These are phyloP conservation scores for Microcebus murinus DNA, from an alignment of 2,113 vertebrate genomes.

Conservation along the genomic window DNA sequence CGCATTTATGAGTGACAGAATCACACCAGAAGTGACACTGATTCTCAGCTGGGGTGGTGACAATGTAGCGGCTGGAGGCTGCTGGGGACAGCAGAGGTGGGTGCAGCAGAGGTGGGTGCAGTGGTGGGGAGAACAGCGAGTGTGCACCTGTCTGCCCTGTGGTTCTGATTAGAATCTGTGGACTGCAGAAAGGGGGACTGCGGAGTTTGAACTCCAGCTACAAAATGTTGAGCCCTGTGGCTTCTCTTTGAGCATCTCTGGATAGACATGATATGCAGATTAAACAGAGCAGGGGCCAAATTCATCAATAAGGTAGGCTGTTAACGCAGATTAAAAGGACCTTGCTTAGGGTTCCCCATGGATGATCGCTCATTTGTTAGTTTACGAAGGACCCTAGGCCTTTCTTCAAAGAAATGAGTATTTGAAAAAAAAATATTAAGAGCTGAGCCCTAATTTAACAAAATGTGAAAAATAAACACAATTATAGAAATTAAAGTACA, in stretches of 20 bases:
- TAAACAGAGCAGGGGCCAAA: not conserved
- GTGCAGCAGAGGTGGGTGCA: not conserved
- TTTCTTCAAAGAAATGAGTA: not conserved
- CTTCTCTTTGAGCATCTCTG: not conserved
- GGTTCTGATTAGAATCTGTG: not conserved
- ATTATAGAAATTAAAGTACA: constrained; percentile 6
- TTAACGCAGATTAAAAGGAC: not conserved
- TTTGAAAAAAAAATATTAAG: not conserved
- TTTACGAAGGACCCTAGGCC: not conserved
- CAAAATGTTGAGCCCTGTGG: not conserved
- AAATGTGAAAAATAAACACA: constrained; percentile 26
- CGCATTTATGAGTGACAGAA: not conserved
- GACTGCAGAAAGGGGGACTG: not conserved
- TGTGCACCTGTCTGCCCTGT: not conserved
- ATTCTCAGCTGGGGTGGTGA: not conserved
- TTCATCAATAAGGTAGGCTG: not conserved
- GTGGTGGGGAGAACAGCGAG: too few relatives aligned
- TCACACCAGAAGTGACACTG: not conserved
- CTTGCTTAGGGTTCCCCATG: not conserved
- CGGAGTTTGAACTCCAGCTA: not conserved
- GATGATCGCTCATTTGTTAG: not conserved
- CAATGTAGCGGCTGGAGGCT: not conserved
- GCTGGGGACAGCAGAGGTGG: not conserved
- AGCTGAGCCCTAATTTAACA: not conserved
- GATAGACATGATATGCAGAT: not conserved